phyloP scores from a whole-genome alignment of 2,113 vertebrate genomes.

The Balaenoptera acutorostrata region DNA sequence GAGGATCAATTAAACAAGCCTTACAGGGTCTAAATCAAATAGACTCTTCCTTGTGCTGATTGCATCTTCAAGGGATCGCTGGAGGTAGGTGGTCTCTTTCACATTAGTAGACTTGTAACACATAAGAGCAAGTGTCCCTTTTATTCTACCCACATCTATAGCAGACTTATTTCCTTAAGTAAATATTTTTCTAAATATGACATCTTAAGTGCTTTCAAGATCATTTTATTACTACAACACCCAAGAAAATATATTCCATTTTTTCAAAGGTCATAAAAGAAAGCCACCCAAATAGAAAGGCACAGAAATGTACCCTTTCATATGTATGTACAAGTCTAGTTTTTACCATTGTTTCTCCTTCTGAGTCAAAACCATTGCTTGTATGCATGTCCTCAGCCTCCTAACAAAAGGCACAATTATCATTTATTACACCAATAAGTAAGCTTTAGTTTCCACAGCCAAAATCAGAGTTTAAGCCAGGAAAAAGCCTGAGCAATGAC shows the following conservation, averaged over 20 bases:
- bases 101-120: background rate
- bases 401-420: background rate
- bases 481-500: background rate
- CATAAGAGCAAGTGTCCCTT: background rate
- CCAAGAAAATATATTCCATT: background rate
- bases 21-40: background rate
- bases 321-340: too few species aligned
- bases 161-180: background rate
- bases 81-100: background rate
- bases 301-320: background rate
- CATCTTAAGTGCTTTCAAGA: background rate
- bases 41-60: background rate
- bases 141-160: background rate
- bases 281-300: background rate
- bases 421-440: background rate
- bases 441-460: background rate
- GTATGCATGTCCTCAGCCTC: too few species aligned
- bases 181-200: conserved; percentile 20
- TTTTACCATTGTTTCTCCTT: too few species aligned
- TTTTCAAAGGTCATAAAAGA: background rate
- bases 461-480: conserved; percentile 4
- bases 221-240: background rate
- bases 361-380: too few species aligned
- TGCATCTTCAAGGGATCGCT: background rate
- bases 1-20: background rate